Percentiles rank a stretch among this genome's conserved stretches.
These are phyloP conservation scores for Corvus cornix DNA, from an alignment of 2,113 vertebrate genomes.

Conservation along the genomic window DNA sequence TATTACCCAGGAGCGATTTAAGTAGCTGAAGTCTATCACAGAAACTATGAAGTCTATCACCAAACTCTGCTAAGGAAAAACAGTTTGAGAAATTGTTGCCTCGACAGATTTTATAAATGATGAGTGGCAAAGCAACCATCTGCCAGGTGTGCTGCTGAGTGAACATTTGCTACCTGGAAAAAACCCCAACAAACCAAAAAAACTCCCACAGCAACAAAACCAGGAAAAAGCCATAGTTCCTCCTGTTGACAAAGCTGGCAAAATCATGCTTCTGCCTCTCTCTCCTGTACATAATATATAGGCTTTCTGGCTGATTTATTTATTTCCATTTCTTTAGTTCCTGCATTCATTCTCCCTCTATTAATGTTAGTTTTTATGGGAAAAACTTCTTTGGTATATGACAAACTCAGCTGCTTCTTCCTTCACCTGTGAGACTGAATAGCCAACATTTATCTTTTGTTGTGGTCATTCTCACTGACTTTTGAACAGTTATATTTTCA, in stretches of 20 bases:
- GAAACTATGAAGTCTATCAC: background rate
- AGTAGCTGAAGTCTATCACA: background rate
- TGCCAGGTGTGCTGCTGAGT: background rate
- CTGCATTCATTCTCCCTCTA: background rate
- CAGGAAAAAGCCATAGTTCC: background rate
- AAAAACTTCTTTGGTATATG: background rate
- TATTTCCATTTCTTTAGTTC: background rate
- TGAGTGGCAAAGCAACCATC: background rate
- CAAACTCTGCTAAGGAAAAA: background rate
- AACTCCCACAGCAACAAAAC: background rate
- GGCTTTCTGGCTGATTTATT: background rate
- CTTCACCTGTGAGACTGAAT: background rate
- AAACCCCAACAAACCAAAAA: background rate
- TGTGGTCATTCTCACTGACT: background rate
- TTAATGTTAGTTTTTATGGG: background rate
- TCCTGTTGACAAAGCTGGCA: background rate
- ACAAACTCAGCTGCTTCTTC: background rate
- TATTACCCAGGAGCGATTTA: background rate
- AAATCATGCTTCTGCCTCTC: background rate
- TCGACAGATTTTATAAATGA: background rate
- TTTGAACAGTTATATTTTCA: background rate
- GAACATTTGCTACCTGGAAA: background rate
- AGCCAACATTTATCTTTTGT: background rate
- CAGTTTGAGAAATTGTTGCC: background rate
- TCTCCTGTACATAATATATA: background rate